Evolutionary conservation across 2,113 vertebrate genomes (phyloP).

Genomic region (Ictalurus punctatus): DNA sequence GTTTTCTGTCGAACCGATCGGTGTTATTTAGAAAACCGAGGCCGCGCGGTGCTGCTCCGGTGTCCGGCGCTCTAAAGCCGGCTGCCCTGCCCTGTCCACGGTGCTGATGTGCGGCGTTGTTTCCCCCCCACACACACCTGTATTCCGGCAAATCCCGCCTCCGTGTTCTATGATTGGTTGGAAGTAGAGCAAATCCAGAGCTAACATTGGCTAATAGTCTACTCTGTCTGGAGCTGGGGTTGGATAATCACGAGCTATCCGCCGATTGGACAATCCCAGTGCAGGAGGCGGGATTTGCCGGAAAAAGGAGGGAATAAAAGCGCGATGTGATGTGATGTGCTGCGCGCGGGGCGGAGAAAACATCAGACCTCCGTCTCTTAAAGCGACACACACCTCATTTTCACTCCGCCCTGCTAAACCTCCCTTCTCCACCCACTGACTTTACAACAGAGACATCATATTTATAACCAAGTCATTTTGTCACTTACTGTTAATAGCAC

Average conservation of each 20-base stretch:
- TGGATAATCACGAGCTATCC: neutral
- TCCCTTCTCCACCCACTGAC: neutral
- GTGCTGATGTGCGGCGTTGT: conserved; percentile 52
- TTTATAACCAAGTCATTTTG: neutral
- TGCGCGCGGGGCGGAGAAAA: conserved; percentile 50
- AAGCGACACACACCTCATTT: conserved; percentile 38
- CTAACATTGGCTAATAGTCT: neutral
- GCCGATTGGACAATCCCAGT: neutral
- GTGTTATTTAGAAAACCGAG: conserved; percentile 39
- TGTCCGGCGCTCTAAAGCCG: conserved; percentile 30
- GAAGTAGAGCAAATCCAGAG: neutral
- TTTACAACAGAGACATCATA: neutral
- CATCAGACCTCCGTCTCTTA: conserved; percentile 48
- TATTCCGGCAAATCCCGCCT: neutral
- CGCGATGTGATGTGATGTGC: neutral
- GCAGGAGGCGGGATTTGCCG: neutral
- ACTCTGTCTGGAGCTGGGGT: neutral
- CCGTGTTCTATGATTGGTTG: neutral
- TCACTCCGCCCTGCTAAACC: neutral
- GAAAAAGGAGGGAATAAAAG: neutral
- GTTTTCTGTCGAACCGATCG: conserved; percentile 52
- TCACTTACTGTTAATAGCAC: neutral
- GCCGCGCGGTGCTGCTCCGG: conserved; percentile 51
- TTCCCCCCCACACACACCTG: neutral
- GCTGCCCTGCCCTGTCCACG: conserved; percentile 55